Base-by-base conservation (phyloP, 2,888 invertebrate species). In the Cactoblastis cactorum region DNA sequence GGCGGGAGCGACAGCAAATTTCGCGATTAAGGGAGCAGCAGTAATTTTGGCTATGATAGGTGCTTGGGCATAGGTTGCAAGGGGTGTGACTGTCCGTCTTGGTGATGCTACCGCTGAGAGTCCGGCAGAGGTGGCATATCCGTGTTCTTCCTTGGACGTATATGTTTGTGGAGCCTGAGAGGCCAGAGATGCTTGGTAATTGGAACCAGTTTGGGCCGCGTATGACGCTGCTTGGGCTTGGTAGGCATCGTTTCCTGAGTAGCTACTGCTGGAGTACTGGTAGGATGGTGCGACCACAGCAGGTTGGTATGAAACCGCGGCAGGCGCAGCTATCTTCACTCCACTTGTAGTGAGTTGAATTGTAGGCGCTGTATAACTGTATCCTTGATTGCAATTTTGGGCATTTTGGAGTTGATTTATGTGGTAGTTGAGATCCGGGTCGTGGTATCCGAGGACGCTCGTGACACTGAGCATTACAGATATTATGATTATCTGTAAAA, bases 91-190 rank as follows among this genome's bases (percentile, higher is more conserved):
- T 17, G 83, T 85, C 63, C 74, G 77, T 19, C 65, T 64, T 4
- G 72, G 62, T 1, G 81, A 65, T 2, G 74, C 67, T 24, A 66
- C 75, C 18, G 75, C 71, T 2, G 92, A 91, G 0, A 91, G 79
- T 4, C 89, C 90, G 3, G 90, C 88, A 11, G 91, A 83, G 24
- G 91, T 91, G 5, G 90, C 81, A 53, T 92, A 91, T 57, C 92
- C 91, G 53, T 92, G 91, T 14, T 79, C 80, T 58, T 91, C 91
- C 69, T 61, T 89, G 3, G 71, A 71, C 50, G 61, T 59, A 50
- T 72, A 61, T 47, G 72, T 59, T 45, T 68, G 47, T 61, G 80
- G 70, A 54, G 57, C 33, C 28, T 49, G 49, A 9, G 38, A 65
- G 15, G 53, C 57, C 22, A 60, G 55, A 6, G 71, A 62, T 15